Evolutionary conservation across 2,888 invertebrate genomes (phyloP).

Genomic region (Ophion ellenae): DNA sequence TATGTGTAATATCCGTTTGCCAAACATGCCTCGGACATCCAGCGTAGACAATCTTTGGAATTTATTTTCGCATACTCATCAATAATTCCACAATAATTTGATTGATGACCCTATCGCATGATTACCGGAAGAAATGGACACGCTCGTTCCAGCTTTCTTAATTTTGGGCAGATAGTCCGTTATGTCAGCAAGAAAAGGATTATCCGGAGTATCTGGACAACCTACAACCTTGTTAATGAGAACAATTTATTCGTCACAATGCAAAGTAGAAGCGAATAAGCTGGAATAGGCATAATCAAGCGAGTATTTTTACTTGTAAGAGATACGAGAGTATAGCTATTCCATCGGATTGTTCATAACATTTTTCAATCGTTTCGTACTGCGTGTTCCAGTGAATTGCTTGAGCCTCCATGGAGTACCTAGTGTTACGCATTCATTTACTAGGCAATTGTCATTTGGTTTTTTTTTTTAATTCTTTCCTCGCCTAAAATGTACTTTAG

Average conservation of each 20-base stretch:
- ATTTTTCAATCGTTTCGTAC: constrained; percentile 73
- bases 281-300: not conserved
- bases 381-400: constrained; percentile 74
- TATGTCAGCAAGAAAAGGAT: constrained; percentile 71
- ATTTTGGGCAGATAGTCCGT: constrained; percentile 71
- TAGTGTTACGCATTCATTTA: constrained; percentile 13
- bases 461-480: not conserved
- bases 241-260: not conserved
- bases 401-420: constrained; percentile 78
- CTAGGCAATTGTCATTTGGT: not conserved
- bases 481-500: not conserved
- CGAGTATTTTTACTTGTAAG: constrained; percentile 69
- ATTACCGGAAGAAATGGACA: constrained; percentile 71
- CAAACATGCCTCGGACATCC: constrained; percentile 58
- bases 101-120: not conserved
- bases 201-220: constrained; percentile 73
- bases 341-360: constrained; percentile 73
- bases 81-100: not conserved
- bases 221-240: constrained; percentile 73
- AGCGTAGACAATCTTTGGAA: constrained; percentile 52
- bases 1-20: constrained; percentile 76
- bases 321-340: constrained; percentile 74
- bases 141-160: constrained; percentile 60
- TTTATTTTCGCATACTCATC: not conserved
- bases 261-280: not conserved